Percentiles rank a stretch among this genome's conserved stretches.
Evolutionary conservation across 1,140 invertebrate species (phyloP).

Genomic region (Ericerus pela): DNA sequence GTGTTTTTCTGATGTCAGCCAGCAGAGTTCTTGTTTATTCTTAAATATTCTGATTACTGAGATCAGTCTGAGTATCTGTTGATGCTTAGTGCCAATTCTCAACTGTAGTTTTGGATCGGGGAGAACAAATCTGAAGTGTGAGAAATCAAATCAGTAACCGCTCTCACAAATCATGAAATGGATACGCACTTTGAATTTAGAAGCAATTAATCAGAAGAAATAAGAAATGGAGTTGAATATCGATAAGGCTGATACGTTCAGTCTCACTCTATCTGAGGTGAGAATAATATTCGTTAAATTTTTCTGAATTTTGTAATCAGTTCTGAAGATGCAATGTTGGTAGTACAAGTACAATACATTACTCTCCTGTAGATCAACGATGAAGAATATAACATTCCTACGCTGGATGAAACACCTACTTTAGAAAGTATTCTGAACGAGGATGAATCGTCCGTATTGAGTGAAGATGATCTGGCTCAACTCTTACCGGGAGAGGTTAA

Average conservation of each 20-base stretch:
- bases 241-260: background rate
- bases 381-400: slow-evolving; percentile 66
- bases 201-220: background rate
- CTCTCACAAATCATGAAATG: too few relatives aligned
- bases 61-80: too few relatives aligned
- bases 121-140: too few relatives aligned
- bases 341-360: background rate
- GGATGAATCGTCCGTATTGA: slow-evolving; percentile 42
- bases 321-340: background rate
- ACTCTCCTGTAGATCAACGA: slow-evolving; percentile 48
- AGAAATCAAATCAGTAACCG: too few relatives aligned
- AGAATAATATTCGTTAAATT: background rate
- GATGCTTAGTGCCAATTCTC: too few relatives aligned
- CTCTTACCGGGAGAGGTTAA: slow-evolving; percentile 32
- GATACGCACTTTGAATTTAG: too few relatives aligned
- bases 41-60: too few relatives aligned
- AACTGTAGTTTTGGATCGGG: too few relatives aligned
- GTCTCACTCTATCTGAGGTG: slow-evolving; percentile 3
- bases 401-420: slow-evolving; percentile 57
- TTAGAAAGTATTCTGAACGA: slow-evolving; percentile 74
- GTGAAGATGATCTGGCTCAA: slow-evolving; percentile 37
- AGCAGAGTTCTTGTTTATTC: too few relatives aligned
- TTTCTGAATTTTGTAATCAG: background rate
- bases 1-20: too few relatives aligned
- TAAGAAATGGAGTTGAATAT: background rate